These are phyloP conservation scores for Garra rufa DNA, from an alignment of 2,113 vertebrate species.

Conservation along the genomic window DNA sequence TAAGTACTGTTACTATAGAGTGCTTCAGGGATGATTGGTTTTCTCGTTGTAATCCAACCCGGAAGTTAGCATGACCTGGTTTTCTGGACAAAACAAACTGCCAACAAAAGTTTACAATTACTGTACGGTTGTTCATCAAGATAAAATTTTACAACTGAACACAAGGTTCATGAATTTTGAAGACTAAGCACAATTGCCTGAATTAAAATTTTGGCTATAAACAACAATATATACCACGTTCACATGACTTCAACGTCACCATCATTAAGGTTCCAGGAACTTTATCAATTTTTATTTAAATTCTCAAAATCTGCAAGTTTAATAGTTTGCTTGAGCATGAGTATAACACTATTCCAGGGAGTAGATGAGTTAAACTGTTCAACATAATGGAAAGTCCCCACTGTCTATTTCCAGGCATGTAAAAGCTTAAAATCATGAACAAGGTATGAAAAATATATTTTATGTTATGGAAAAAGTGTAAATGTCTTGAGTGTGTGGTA, in stretches of 20 bases:
- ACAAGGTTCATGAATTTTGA: not conserved
- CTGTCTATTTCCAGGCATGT: too few species aligned
- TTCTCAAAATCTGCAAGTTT: not conserved
- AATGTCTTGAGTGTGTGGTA: too few species aligned
- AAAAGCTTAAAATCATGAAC: too few species aligned
- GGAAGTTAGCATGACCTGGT: not conserved
- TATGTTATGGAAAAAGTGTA: too few species aligned
- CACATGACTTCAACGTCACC: not conserved
- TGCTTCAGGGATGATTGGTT: not conserved
- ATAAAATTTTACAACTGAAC: not conserved
- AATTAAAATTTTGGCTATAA: not conserved
- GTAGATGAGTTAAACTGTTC: not conserved
- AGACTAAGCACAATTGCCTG: not conserved
- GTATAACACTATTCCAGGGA: not conserved
- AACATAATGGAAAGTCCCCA: not conserved
- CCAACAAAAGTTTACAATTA: not conserved
- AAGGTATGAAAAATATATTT: too few species aligned
- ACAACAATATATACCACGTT: not conserved
- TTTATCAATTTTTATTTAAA: not conserved
- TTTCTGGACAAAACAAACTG: not conserved
- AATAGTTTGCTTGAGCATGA: not conserved
- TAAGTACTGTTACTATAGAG: not conserved
- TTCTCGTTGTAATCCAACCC: not conserved
- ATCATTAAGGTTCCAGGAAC: not conserved
- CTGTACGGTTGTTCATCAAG: not conserved